Base-by-base conservation (phyloP, 2,888 invertebrate species). In the Campoplex nolae region DNA sequence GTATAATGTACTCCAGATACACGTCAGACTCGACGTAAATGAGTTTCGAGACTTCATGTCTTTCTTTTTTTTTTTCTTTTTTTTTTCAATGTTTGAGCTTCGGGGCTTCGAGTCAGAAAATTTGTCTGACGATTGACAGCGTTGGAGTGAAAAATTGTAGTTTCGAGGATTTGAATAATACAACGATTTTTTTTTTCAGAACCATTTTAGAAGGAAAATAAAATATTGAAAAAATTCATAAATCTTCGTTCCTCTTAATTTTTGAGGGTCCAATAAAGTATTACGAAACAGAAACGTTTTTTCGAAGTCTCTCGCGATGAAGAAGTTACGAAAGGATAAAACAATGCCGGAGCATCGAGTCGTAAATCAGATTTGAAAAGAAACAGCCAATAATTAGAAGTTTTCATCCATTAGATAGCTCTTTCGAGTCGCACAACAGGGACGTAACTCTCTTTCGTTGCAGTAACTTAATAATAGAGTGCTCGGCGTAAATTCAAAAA, bases 401-500 rank as follows among this genome's bases (percentile, higher is more conserved):
- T 16, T 62, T 32, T 13, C 13, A 16, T 32, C 32, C 28, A 58
- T 58, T 28, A 0, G 58, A 28, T 28, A 13, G 28, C 13, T 58
- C 1, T 32, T 62, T 62, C 32, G 32, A 32, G 16, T 6, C 16
- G 16, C 32, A 32, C 18, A 18, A 42, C 45, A 45, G 45, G 9
- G 11, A 45, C 6, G 18, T 16, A 48, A 62, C 35, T 23, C 73
- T 56, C 3, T 42, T 42, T 42, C 45, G 35, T 56, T 42, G 70
- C 28, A 68, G 68, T 54, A 65, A 70, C 42, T 76, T 13, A 73
- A 76, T 65, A 51, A 54, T 58, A 67, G 54, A 56, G 48, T 42
- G 28, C 67, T 45, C 56, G 82, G 65, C 70, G 70, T 79, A 83
- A 86, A 79, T 79, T 79, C 75, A 75, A 62, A 62, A 65, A 62